Evolutionary conservation across 2,797 vertebrate genomes (phyloP).

Genomic region (Halcyon badia): DNA sequence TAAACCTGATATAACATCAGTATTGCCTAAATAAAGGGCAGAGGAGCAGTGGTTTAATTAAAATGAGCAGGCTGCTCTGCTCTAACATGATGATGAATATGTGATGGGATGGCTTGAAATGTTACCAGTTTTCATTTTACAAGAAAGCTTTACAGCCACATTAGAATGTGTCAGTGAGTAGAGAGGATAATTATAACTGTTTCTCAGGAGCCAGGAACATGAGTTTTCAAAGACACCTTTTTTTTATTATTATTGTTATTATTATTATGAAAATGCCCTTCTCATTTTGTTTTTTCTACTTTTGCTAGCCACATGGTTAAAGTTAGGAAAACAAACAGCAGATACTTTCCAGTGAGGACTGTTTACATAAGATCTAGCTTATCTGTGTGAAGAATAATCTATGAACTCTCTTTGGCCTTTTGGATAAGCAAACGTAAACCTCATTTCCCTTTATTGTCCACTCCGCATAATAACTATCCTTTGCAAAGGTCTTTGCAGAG

Average conservation of each 20-base stretch:
- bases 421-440: constrained; percentile 65
- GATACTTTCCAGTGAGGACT: constrained; percentile 61
- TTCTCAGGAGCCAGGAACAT: not conserved
- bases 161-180: not conserved
- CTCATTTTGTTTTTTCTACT: constrained; percentile 47
- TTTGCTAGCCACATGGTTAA: constrained; percentile 59
- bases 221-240: not conserved
- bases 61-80: not conserved
- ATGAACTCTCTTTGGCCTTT: constrained; percentile 69
- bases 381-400: constrained; percentile 69
- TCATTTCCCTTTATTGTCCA: constrained; percentile 72
- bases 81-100: not conserved
- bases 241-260: too few relatives aligned
- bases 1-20: not conserved
- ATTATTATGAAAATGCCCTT: not conserved
- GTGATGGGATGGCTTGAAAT: not conserved
- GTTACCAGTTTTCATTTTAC: not conserved
- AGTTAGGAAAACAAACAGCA: constrained; percentile 68
- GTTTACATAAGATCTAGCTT: constrained; percentile 65
- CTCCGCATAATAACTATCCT: constrained; percentile 26
- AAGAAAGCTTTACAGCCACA: not conserved
- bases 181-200: not conserved
- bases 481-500: constrained; percentile 49
- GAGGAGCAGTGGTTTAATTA: not conserved
- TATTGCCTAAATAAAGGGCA: not conserved